phyloP scores from a whole-genome alignment of 2,888 invertebrate species.

The Chaitophorus viminalis region DNA sequence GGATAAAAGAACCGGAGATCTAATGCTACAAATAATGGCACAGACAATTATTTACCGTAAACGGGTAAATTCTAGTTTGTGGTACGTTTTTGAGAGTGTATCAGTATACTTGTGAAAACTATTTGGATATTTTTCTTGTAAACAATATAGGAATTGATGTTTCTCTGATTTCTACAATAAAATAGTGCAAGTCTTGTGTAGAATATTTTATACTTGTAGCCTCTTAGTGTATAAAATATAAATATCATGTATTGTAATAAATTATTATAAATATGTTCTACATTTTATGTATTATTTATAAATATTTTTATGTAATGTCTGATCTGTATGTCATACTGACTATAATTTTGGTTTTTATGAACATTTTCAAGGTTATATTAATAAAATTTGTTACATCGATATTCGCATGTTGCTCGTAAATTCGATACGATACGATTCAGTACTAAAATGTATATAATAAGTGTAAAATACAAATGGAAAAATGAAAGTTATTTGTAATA shows the following conservation, averaged over 20 bases:
- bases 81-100: background rate
- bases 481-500: background rate
- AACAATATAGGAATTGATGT: background rate
- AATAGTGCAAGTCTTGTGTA: background rate
- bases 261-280: background rate
- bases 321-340: no score
- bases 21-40: background rate
- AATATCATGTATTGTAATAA: background rate
- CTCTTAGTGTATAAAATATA: background rate
- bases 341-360: no score
- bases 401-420: background rate
- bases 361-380: background rate
- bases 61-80: background rate
- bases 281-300: background rate
- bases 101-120: background rate
- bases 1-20: conserved; percentile 8
- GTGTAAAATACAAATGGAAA: background rate
- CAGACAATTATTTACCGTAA: conserved; percentile 2
- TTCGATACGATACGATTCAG: background rate
- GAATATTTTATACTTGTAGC: background rate
- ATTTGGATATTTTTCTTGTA: background rate
- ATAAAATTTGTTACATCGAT: background rate
- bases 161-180: background rate
- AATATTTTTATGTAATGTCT: no score
- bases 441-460: background rate